These are phyloP conservation scores for Branchinecta lindahli DNA, from an alignment of 1,140 invertebrate genomes.

Conservation along the genomic window DNA sequence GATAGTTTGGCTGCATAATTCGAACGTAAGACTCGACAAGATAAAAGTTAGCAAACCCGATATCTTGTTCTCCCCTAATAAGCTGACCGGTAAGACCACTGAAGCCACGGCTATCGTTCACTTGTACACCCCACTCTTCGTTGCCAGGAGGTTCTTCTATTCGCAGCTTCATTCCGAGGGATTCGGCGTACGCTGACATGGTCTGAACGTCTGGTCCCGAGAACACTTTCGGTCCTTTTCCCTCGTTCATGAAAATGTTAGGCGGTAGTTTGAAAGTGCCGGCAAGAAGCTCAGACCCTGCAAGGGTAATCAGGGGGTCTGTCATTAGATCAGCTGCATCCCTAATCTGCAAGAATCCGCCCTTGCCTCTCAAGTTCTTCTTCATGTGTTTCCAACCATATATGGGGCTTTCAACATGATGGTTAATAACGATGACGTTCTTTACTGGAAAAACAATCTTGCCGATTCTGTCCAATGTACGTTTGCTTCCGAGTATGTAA, in stretches of 20 bases:
- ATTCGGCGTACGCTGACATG: background rate
- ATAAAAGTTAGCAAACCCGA: background rate
- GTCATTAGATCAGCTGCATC: background rate
- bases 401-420: background rate
- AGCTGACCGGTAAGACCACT: background rate
- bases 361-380: background rate
- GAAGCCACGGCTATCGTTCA: background rate
- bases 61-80: background rate
- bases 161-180: background rate
- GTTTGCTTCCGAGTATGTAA: background rate
- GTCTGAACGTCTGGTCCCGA: background rate
- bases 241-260: background rate
- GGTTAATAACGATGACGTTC: background rate
- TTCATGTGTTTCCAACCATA: slow-evolving; percentile 1
- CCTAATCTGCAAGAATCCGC: background rate
- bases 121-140: background rate
- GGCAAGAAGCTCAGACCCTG: background rate
- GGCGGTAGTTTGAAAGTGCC: background rate
- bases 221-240: background rate
- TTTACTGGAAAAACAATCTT: background rate
- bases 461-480: background rate
- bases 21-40: background rate
- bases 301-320: background rate
- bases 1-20: background rate
- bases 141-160: background rate